Conservation (phyloP, 2,113 vertebrate genomes). For the Bucco capensis region DNA sequence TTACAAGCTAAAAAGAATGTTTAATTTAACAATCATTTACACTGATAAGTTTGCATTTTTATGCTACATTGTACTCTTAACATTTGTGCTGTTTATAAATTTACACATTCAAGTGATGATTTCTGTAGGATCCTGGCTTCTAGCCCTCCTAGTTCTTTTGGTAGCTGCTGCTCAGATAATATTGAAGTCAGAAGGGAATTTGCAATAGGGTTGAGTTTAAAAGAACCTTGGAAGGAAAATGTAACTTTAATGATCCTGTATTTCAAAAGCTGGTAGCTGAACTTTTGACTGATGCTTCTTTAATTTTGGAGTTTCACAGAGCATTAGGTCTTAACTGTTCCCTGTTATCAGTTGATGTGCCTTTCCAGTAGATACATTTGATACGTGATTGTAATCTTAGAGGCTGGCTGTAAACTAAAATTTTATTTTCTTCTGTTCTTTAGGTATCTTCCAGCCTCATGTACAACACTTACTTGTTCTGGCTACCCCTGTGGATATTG, state of each 20-base stretch:
- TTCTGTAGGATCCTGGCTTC: neutral
- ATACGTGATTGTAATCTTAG: neutral
- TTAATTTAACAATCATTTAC: neutral
- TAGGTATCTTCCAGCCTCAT: conserved; percentile 96
- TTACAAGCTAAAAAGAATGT: neutral
- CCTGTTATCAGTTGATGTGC: neutral
- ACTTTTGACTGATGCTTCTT: neutral
- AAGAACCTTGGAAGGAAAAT: neutral
- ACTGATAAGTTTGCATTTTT: neutral
- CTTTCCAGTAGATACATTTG: neutral
- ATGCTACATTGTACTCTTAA: neutral
- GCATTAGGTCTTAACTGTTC: neutral
- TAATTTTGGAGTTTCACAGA: neutral
- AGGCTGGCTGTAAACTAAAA: neutral
- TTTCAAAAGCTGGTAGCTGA: neutral
- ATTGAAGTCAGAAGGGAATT: neutral
- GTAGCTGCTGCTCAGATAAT: neutral
- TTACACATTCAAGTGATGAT: neutral
- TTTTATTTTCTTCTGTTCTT: neutral
- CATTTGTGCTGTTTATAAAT: neutral
- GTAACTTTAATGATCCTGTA: neutral
- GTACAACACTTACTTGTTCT: conserved; percentile 90
- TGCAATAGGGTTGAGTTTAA: neutral
- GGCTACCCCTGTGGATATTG: conserved; percentile 94
- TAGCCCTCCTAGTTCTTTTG: neutral